A percentile compares a stretch with the other conserved stretches of the same genome.
Conservation (phyloP, 2,888 invertebrate genomes). For the Cordilura impudica region DNA sequence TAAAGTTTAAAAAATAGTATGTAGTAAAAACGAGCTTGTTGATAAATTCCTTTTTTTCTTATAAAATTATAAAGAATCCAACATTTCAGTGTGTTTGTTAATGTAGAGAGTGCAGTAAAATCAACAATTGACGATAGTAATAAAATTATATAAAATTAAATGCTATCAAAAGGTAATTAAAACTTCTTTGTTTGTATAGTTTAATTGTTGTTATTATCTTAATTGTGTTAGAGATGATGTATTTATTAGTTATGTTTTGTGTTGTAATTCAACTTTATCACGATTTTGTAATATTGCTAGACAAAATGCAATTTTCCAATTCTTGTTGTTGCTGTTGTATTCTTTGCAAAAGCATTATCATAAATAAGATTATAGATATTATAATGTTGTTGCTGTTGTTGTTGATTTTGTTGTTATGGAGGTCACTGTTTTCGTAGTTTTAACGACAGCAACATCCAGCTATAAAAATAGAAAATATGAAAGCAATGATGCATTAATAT, state of each 20-base stretch:
- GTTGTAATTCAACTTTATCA: slow-evolving; percentile 34
- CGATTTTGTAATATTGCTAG: slow-evolving; percentile 28
- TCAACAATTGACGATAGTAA: neutral
- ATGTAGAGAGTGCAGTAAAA: neutral
- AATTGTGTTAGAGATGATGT: neutral
- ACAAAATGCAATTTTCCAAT: slow-evolving; percentile 32
- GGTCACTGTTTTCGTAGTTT: slow-evolving; percentile 19
- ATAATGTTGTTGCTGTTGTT: slow-evolving; percentile 17
- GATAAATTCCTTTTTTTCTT: neutral
- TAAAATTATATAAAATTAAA: slow-evolving; percentile 20
- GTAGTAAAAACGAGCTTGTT: neutral
- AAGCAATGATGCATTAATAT: slow-evolving; percentile 21
- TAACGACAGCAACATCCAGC: slow-evolving; percentile 7
- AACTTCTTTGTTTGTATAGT: neutral
- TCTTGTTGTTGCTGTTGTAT: slow-evolving; percentile 4
- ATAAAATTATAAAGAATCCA: too few species aligned
- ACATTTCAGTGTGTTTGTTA: neutral
- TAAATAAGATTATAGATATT: slow-evolving; percentile 39
- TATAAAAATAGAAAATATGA: slow-evolving; percentile 12
- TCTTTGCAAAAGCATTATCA: slow-evolving; percentile 44
- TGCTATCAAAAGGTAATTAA: slow-evolving; percentile 30
- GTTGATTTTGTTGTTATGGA: neutral
- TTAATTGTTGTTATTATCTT: slow-evolving; percentile 8
- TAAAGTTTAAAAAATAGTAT: too few species aligned
- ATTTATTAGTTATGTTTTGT: neutral